These are phyloP conservation scores for Rhizomys pruinosus DNA, from an alignment of 2,113 vertebrate genomes.

Conservation along the genomic window DNA sequence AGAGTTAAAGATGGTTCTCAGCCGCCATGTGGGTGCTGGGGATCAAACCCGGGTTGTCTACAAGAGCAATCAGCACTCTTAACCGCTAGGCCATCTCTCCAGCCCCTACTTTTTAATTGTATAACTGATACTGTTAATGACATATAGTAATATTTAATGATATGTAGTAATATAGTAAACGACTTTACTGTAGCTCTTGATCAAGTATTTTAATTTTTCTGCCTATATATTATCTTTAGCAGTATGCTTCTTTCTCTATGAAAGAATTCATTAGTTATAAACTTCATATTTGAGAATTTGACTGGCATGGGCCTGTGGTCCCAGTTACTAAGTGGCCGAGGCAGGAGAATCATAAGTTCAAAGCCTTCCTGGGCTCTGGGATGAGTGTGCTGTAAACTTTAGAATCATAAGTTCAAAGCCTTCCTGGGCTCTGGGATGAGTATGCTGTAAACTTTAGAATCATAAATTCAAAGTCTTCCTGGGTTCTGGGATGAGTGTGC, in stretches of 20 bases:
- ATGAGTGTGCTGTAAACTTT: background rate
- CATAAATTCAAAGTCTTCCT: background rate
- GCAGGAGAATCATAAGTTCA: background rate
- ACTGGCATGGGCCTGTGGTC: background rate
- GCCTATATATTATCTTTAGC: background rate
- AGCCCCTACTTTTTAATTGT: background rate
- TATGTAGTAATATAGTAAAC: too few species aligned
- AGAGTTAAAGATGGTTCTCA: too few species aligned
- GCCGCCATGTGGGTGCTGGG: too few species aligned
- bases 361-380: background rate
- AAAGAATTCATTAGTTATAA: conserved; percentile 32
- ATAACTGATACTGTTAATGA: background rate
- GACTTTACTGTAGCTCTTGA: background rate
- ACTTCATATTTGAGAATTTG: conserved; percentile 17
- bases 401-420: too few species aligned
- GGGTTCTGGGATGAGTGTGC: too few species aligned
- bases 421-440: too few species aligned
- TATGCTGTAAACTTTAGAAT: background rate
- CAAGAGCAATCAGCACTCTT: too few species aligned
- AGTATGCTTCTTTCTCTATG: background rate
- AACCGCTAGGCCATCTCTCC: too few species aligned
- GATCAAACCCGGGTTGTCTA: too few species aligned
- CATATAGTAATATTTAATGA: too few species aligned
- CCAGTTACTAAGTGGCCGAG: background rate
- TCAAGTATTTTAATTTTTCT: conserved; percentile 9